Conservation (phyloP, 2,797 vertebrate species). For the Cryptoprocta ferox region DNA sequence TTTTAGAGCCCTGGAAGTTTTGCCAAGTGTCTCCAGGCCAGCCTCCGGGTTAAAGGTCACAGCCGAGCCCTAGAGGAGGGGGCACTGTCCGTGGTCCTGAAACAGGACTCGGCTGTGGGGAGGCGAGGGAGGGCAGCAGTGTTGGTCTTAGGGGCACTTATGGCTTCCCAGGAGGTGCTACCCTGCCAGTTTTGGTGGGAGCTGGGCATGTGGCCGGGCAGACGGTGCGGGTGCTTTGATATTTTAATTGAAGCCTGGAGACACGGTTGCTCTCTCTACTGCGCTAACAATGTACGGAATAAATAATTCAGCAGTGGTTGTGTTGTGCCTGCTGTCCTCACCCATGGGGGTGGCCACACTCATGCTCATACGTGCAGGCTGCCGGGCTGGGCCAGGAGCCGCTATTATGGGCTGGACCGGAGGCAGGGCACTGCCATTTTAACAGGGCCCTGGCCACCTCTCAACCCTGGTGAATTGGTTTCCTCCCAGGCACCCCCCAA, state of each 20-base stretch:
- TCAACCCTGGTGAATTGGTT: background rate
- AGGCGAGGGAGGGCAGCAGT: background rate
- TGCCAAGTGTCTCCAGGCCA: background rate
- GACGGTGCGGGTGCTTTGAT: slow-evolving; percentile 76
- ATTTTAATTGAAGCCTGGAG: slow-evolving; percentile 77
- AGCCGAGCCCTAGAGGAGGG: fast-evolving
- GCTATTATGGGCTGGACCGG: background rate
- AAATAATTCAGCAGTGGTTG: slow-evolving; percentile 84
- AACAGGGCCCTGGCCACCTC: background rate
- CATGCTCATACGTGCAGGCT: background rate
- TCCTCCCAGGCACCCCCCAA: background rate
- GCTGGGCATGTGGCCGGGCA: slow-evolving; percentile 70
- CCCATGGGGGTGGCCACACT: slow-evolving; percentile 40
- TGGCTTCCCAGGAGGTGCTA: background rate
- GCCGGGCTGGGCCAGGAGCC: slow-evolving; percentile 25
- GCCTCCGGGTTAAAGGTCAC: background rate
- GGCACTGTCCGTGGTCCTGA: slow-evolving; percentile 47
- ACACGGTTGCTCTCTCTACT: slow-evolving; percentile 78
- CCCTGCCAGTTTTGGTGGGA: slow-evolving; percentile 55
- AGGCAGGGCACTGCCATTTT: background rate
- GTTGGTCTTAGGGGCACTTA: background rate
- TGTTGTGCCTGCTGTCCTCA: slow-evolving; percentile 61
- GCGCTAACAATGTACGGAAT: slow-evolving; percentile 78
- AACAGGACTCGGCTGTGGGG: background rate
- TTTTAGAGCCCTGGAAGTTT: background rate